phyloP scores from a whole-genome alignment of 1,140 invertebrate genomes.

The Centruroides sculpturatus region DNA sequence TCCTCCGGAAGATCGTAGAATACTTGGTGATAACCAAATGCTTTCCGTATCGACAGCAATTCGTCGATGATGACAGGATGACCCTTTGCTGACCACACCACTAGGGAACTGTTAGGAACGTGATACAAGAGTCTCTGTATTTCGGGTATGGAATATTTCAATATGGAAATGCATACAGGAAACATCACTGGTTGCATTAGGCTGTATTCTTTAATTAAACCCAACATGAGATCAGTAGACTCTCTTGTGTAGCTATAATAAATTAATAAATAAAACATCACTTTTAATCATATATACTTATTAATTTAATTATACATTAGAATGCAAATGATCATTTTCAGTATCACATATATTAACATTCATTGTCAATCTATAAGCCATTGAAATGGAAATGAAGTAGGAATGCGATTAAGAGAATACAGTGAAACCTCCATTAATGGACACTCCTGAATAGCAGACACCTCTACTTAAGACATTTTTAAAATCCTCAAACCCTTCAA shows the following conservation, averaged over 20 bases:
- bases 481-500: too few species aligned
- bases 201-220: slow-evolving; percentile 38
- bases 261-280: neutral
- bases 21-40: slow-evolving; percentile 16
- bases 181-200: slow-evolving; percentile 57
- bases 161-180: slow-evolving; percentile 56
- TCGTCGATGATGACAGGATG: slow-evolving; percentile 18
- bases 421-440: too few species aligned
- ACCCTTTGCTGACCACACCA: slow-evolving; percentile 14
- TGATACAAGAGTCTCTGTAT: slow-evolving; percentile 21
- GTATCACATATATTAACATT: too few species aligned
- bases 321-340: too few species aligned
- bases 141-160: slow-evolving; percentile 42
- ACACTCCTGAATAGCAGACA: too few species aligned
- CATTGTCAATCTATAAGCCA: too few species aligned
- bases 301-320: too few species aligned
- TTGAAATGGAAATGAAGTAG: too few species aligned
- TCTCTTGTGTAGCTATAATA: slow-evolving; percentile 41
- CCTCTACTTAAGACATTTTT: too few species aligned
- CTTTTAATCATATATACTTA: too few species aligned
- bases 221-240: slow-evolving; percentile 57
- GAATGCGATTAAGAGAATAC: too few species aligned
- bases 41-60: slow-evolving; percentile 15
- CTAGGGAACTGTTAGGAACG: slow-evolving; percentile 22
- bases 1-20: slow-evolving; percentile 19